Conservation (phyloP, 2,797 vertebrate genomes). For the Tachyglossus aculeatus region DNA sequence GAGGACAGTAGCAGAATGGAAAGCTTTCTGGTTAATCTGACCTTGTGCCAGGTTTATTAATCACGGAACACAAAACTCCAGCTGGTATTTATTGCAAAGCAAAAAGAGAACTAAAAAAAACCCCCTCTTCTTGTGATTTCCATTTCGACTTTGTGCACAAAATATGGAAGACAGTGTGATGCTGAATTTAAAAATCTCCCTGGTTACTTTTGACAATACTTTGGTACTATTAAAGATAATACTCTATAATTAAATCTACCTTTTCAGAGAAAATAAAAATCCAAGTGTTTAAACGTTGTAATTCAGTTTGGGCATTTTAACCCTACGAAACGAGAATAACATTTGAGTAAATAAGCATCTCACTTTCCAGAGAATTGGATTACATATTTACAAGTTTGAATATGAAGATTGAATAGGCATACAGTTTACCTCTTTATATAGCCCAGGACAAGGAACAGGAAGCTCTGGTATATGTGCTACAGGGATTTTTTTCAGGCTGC, state of each 20-base stretch:
- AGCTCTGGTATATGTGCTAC: too few relatives aligned
- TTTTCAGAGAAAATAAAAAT: neutral
- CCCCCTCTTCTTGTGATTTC: conserved; percentile 3
- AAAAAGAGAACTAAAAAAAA: conserved; percentile 11
- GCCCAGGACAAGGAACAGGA: too few relatives aligned
- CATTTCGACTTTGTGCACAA: neutral
- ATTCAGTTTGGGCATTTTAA: conserved; percentile 30
- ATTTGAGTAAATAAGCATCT: conserved; percentile 25
- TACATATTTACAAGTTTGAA: too few relatives aligned
- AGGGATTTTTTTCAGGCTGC: too few relatives aligned
- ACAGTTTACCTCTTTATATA: too few relatives aligned
- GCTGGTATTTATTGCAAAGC: conserved; percentile 47
- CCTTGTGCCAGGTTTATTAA: conserved; percentile 33
- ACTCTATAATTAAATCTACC: neutral
- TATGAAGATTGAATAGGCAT: too few relatives aligned
- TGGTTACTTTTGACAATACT: conserved; percentile 6
- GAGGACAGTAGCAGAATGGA: conserved; percentile 17
- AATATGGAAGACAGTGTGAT: neutral
- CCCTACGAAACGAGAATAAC: conserved; percentile 46
- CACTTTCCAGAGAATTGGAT: conserved; percentile 40
- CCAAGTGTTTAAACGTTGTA: conserved; percentile 1
- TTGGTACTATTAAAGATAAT: neutral
- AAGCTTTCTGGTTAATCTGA: conserved; percentile 53
- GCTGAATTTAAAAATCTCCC: neutral
- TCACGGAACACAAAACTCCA: conserved; percentile 26